Evolutionary conservation across 2,113 vertebrate genomes (phyloP), one percentile per base, ranked within the genome.

Genomic region (Apodemus sylvaticus): DNA sequence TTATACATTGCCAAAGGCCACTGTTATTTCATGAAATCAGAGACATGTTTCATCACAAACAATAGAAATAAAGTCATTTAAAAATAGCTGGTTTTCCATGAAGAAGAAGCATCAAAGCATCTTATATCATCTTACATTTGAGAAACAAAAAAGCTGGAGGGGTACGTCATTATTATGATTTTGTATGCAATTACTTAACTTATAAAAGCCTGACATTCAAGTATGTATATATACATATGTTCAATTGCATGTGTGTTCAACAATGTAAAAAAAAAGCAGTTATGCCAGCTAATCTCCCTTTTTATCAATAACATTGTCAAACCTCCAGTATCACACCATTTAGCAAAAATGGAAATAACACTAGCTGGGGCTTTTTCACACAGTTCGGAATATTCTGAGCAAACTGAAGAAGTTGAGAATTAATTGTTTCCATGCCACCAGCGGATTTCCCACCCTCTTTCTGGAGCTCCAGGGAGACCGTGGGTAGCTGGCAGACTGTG

Each of bases 391-490:
- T 97, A 95, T 86, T 97, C 93, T 92, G 66, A 76, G 81, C 17
- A 88, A 97, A 92, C 85, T 73, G 62, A 94, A 94, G 76, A 90
- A 90, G 79, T 73, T 20, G 85, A 86, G 93, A 94, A 96, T 94
- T 93, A 93, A 96, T 87, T 96, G 93, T 95, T 94, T 94, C 91
- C 89, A 95, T 92, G 96, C 94, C 83, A 66, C 91, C 68, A 92
- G 89, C 66, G 2, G 17, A 83, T 71, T 76, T 55, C 62, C 71
- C 62, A 78, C 93, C 51, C 9, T 17, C 11, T 71, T 88, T 89
- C 48, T 74, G 48, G 31, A 97, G 68, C 0, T 3, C 90, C 66
- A 68, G 64, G 51, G 77, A 94, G 93, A 93, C 19, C 39, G 95
- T 88, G 90, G 88, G 81, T 26, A 88, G 51, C 26, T 95, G 93